Conservation (phyloP, 2,797 vertebrate genomes). For the Rhabdophis nuchalis region DNA sequence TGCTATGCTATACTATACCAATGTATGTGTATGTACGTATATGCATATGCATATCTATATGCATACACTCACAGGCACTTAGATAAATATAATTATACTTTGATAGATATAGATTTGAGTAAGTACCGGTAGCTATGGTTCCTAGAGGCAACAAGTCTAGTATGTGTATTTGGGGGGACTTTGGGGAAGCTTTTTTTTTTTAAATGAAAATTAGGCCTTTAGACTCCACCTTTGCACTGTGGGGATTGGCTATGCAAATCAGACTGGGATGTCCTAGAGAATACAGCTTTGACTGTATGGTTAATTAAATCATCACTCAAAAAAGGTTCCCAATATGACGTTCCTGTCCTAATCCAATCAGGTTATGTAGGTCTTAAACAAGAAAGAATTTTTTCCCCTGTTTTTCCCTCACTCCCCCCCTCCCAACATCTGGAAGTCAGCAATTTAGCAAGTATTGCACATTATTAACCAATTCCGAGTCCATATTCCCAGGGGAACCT, state of each 20-base stretch:
- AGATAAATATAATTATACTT: not conserved
- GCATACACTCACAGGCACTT: too few species aligned
- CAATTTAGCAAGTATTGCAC: slow-evolving; percentile 81
- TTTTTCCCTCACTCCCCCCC: slow-evolving; percentile 16
- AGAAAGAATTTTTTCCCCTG: slow-evolving; percentile 76
- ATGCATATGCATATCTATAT: not conserved
- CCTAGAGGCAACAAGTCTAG: slow-evolving; percentile 64
- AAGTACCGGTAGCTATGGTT: slow-evolving; percentile 46
- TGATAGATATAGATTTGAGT: slow-evolving; percentile 47
- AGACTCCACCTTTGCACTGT: slow-evolving; percentile 85
- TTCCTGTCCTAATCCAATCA: slow-evolving; percentile 84
- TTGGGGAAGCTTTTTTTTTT: not conserved
- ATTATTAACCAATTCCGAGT: slow-evolving; percentile 83
- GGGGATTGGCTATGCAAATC: slow-evolving; percentile 90
- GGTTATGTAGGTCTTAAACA: slow-evolving; percentile 78
- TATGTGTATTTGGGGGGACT: not conserved
- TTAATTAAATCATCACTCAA: slow-evolving; percentile 99
- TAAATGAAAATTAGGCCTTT: slow-evolving; percentile 50
- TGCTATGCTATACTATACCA: not conserved
- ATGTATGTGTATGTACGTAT: not conserved
- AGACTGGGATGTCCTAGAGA: slow-evolving; percentile 81
- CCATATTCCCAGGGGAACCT: slow-evolving; percentile 73
- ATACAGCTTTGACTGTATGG: slow-evolving; percentile 90
- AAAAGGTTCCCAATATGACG: slow-evolving; percentile 81
- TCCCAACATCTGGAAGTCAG: slow-evolving; percentile 80